These are phyloP conservation scores for Chaenogobius annularis DNA, from an alignment of 2,113 vertebrate species.

Conservation along the genomic window DNA sequence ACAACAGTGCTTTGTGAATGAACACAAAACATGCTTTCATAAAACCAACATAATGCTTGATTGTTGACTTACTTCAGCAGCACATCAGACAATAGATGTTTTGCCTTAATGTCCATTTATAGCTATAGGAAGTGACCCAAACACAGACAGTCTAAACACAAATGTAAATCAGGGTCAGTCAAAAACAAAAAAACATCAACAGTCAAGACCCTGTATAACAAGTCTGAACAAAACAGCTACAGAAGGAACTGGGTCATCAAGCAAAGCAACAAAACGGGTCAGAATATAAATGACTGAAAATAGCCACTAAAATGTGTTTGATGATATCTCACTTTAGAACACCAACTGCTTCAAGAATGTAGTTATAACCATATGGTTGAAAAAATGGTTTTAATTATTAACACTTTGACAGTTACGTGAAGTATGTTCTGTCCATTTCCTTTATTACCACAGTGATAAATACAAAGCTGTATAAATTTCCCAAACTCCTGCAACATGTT, in stretches of 20 bases:
- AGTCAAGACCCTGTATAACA: conserved; percentile 11
- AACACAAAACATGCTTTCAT: conserved; percentile 86
- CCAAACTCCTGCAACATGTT: conserved; percentile 42
- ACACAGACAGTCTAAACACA: conserved; percentile 43
- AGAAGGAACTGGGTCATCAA: neutral
- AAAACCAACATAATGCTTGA: conserved; percentile 77
- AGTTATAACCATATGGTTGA: no score
- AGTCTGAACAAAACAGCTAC: neutral
- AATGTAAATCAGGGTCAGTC: conserved; percentile 6
- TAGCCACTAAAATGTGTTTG: neutral
- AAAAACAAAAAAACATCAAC: neutral
- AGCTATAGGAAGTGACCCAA: conserved; percentile 54
- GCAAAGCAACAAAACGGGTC: conserved; percentile 5
- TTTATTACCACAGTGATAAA: conserved; percentile 13
- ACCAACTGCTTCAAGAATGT: neutral
- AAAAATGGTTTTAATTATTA: no score
- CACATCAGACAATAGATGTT: conserved; percentile 75
- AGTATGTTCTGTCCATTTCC: conserved; percentile 4
- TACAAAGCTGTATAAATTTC: conserved; percentile 19
- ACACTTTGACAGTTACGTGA: neutral
- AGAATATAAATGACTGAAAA: conserved; percentile 10
- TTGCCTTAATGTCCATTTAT: conserved; percentile 66
- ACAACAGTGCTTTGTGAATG: conserved; percentile 88
- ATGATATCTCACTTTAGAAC: neutral
- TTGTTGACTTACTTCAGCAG: conserved; percentile 87